Percentiles rank a stretch among this genome's conserved stretches.
phyloP scores from a whole-genome alignment of 2,113 vertebrate species.

The Morone chrysops region DNA sequence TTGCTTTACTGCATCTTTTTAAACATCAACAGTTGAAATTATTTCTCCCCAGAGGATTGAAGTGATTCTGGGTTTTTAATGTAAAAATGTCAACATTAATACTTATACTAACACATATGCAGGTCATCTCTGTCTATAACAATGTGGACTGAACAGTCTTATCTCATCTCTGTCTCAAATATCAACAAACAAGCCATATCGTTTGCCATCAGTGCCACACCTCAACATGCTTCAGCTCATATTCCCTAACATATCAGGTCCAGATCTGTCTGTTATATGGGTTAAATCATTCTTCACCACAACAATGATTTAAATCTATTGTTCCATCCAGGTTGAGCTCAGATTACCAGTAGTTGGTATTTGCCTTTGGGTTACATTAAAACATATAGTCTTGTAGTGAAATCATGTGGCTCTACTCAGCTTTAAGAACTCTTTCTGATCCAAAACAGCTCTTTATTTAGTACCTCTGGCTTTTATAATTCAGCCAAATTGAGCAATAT shows the following conservation, averaged over 20 bases:
- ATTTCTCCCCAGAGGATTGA: neutral
- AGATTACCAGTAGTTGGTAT: neutral
- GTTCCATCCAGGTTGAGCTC: neutral
- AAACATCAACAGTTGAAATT: neutral
- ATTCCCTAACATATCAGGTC: neutral
- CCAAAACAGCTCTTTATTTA: too few species aligned
- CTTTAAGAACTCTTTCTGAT: too few species aligned
- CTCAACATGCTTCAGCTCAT: neutral
- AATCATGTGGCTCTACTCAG: too few species aligned
- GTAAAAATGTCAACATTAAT: neutral
- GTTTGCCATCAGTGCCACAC: constrained; percentile 11
- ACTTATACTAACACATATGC: neutral
- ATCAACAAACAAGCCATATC: neutral
- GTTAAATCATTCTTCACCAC: constrained; percentile 11
- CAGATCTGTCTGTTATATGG: constrained; percentile 16
- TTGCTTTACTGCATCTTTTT: neutral
- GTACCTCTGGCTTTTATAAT: too few species aligned
- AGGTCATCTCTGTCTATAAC: constrained; percentile 11
- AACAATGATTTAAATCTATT: constrained; percentile 14
- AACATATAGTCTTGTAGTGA: too few species aligned
- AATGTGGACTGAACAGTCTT: constrained; percentile 9
- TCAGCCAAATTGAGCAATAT: too few species aligned
- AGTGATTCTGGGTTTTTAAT: neutral
- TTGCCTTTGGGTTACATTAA: too few species aligned
- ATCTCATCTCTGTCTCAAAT: neutral